Evolutionary conservation across 2,797 vertebrate species (phyloP).

Genomic region (Hypotaenidia philippensis): DNA sequence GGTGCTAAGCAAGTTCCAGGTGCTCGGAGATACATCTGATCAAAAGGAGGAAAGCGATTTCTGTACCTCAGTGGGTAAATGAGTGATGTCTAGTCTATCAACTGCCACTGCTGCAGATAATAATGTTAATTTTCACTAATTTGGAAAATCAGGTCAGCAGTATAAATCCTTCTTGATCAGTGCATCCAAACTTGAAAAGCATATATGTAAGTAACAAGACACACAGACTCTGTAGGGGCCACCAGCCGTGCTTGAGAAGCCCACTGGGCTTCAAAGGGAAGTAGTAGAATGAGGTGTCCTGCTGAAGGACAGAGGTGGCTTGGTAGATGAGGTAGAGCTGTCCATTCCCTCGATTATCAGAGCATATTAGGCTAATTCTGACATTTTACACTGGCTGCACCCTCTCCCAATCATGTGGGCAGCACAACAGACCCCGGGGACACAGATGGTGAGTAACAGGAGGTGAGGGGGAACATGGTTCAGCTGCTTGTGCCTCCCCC

Average conservation of each 20-base stretch:
- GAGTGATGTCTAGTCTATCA: background rate
- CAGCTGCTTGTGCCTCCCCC: background rate
- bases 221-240: background rate
- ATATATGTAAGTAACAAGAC: background rate
- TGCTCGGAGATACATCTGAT: fast-evolving
- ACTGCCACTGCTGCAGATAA: background rate
- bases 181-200: background rate
- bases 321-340: background rate
- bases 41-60: background rate
- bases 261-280: background rate
- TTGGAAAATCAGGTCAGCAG: background rate
- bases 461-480: background rate
- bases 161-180: background rate
- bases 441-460: fast-evolving
- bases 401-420: background rate
- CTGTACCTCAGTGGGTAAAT: background rate
- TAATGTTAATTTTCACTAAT: background rate
- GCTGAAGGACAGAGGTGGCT: background rate
- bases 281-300: background rate
- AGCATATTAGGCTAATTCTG: background rate
- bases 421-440: background rate
- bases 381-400: background rate
- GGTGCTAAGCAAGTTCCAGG: background rate
- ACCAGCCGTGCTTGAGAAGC: background rate
- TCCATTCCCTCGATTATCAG: background rate